These are phyloP conservation scores for Pyralis farinalis DNA, from an alignment of 2,888 invertebrate genomes.

Conservation along the genomic window DNA sequence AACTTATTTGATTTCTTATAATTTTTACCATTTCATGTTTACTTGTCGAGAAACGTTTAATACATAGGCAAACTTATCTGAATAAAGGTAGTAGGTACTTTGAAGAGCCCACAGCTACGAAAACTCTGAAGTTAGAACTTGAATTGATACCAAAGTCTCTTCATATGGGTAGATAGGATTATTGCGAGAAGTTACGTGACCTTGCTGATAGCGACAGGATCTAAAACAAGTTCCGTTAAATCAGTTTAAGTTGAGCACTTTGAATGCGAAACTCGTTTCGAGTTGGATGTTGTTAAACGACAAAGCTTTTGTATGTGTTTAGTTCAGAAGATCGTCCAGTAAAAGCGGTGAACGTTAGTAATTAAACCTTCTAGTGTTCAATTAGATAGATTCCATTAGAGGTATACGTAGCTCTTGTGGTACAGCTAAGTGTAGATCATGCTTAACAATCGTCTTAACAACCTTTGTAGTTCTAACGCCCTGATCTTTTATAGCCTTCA, in stretches of 20 bases:
- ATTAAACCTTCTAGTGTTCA: constrained; percentile 44
- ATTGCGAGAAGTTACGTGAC: constrained; percentile 8
- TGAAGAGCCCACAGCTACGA: not conserved
- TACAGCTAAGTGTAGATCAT: too few relatives aligned
- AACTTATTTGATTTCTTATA: too few relatives aligned
- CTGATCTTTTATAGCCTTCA: too few relatives aligned
- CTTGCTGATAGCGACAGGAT: constrained; percentile 18
- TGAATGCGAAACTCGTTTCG: constrained; percentile 44
- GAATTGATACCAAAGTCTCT: not conserved
- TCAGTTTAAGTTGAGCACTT: constrained; percentile 46
- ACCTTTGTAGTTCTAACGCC: too few relatives aligned
- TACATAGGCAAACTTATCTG: too few relatives aligned
- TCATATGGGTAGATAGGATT: constrained; percentile 1
- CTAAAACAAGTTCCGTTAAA: constrained; percentile 38
- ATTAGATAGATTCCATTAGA: constrained; percentile 35
- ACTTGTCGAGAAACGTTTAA: too few relatives aligned
- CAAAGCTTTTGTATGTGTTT: constrained; percentile 48
- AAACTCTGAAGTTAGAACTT: not conserved
- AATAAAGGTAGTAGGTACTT: too few relatives aligned
- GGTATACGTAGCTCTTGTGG: constrained; percentile 4
- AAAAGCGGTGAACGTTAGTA: constrained; percentile 35
- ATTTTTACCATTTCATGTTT: too few relatives aligned
- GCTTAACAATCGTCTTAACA: too few relatives aligned
- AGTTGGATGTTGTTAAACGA: constrained; percentile 45
- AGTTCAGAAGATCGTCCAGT: constrained; percentile 41